Percentiles rank a stretch among this genome's conserved stretches.
Evolutionary conservation across 2,113 vertebrate species (phyloP).

Genomic region (Entomyzon cyanotis): DNA sequence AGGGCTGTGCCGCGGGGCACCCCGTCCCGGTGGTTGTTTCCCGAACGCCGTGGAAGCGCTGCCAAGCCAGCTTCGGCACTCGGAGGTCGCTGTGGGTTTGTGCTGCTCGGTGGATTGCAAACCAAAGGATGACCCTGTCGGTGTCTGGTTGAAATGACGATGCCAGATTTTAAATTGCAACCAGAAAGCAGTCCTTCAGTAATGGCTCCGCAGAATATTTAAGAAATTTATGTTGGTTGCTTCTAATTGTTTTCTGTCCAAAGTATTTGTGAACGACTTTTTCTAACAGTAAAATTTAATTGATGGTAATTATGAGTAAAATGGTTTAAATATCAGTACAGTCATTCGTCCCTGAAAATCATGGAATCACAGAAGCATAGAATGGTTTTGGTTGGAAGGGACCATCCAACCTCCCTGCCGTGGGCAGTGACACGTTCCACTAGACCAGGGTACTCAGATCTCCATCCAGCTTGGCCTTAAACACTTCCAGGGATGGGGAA

Average conservation of each 20-base stretch:
- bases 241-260: not conserved
- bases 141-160: not conserved
- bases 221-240: not conserved
- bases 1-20: not conserved
- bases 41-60: rapidly evolving
- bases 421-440: not conserved
- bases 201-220: not conserved
- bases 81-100: rapidly evolving
- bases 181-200: not conserved
- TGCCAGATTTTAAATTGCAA: not conserved
- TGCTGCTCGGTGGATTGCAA: not conserved
- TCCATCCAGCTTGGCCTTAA: not conserved
- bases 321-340: not conserved
- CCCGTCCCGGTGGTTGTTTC: rapidly evolving
- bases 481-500: too few relatives aligned
- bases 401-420: not conserved
- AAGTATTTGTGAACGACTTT: not conserved
- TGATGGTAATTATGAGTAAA: not conserved
- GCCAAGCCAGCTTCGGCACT: not conserved
- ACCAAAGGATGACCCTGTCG: not conserved
- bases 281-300: not conserved
- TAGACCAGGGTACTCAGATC: not conserved
- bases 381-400: not conserved
- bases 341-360: not conserved
- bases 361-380: not conserved